Evolutionary conservation across 92 coral and sea anemone species (phyloP).

Genomic region (Bergia puertoricense): DNA sequence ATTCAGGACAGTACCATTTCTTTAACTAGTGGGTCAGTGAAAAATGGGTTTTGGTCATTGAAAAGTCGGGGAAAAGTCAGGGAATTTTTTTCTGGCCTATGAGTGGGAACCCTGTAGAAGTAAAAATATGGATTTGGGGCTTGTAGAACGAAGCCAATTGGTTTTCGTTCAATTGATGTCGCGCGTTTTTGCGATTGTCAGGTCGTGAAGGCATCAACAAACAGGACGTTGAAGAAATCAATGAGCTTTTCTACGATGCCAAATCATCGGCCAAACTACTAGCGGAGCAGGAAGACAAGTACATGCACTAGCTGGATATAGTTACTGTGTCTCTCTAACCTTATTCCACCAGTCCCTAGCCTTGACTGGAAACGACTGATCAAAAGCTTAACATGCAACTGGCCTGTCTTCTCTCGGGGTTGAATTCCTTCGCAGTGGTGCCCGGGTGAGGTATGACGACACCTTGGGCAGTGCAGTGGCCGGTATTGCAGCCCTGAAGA

Average conservation of each 20-base stretch:
- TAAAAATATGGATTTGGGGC: too few species aligned
- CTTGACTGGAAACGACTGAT: background rate
- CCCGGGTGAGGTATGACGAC: too few species aligned
- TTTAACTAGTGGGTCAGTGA: too few species aligned
- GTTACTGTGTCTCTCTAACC: background rate
- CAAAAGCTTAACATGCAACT: too few species aligned
- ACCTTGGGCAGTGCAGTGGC: background rate
- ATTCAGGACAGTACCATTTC: too few species aligned
- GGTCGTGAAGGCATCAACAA: slow-evolving; percentile 90
- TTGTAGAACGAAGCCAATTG: background rate
- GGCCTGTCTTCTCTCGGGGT: too few species aligned
- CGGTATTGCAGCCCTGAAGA: background rate
- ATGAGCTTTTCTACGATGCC: slow-evolving; percentile 96
- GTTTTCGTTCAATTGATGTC: background rate
- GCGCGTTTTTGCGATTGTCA: slow-evolving; percentile 8
- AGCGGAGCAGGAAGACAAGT: slow-evolving; percentile 97
- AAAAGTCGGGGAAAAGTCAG: too few species aligned
- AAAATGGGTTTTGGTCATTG: too few species aligned
- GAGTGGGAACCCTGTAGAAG: too few species aligned
- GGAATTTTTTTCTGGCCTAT: too few species aligned
- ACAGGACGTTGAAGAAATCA: slow-evolving; percentile 95
- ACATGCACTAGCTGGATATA: slow-evolving; percentile 62
- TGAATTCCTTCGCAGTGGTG: too few species aligned
- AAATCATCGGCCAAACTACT: slow-evolving; percentile 96
- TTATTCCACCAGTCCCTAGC: background rate